These are phyloP conservation scores for Halocynthia aurantium DNA, from an alignment of 23 tunicate genomes.

Conservation along the genomic window DNA sequence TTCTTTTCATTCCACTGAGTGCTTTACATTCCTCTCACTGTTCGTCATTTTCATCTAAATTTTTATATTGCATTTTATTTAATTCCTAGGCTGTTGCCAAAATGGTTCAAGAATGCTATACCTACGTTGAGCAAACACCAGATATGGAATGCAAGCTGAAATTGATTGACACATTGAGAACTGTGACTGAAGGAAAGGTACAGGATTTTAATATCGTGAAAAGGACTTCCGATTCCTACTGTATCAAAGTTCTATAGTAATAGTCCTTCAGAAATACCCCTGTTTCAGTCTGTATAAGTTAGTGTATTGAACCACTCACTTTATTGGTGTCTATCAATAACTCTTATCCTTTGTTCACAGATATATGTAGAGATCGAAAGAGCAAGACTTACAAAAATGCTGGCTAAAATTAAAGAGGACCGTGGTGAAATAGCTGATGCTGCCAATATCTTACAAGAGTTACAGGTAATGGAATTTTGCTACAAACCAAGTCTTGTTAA, in stretches of 20 bases:
- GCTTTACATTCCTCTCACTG: background rate
- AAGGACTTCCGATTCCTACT: too few relatives aligned
- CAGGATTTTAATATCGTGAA: background rate
- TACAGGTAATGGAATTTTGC: slow-evolving; percentile 29
- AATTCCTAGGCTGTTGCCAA: slow-evolving; percentile 64
- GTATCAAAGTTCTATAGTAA: too few relatives aligned
- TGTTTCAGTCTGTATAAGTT: too few relatives aligned
- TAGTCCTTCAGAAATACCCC: too few relatives aligned
- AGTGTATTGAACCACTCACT: too few relatives aligned
- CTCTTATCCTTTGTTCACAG: slow-evolving; percentile 1
- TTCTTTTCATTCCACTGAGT: background rate
- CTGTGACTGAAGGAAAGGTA: slow-evolving; percentile 80
- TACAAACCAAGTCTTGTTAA: background rate
- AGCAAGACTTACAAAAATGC: slow-evolving; percentile 77
- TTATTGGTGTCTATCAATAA: too few relatives aligned
- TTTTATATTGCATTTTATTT: too few relatives aligned
- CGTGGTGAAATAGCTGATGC: slow-evolving; percentile 73
- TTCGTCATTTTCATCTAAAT: background rate
- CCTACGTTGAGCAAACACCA: slow-evolving; percentile 82
- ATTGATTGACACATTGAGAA: slow-evolving; percentile 76
- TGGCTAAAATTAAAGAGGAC: slow-evolving; percentile 84
- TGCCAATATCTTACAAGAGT: slow-evolving; percentile 71
- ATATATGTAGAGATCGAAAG: slow-evolving; percentile 95
- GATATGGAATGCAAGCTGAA: slow-evolving; percentile 68
- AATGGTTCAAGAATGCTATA: slow-evolving; percentile 89